A percentile compares a stretch with the other conserved stretches of the same genome.
Evolutionary conservation across 2,888 invertebrate species (phyloP).

Genomic region (Cantharis nigra): DNA sequence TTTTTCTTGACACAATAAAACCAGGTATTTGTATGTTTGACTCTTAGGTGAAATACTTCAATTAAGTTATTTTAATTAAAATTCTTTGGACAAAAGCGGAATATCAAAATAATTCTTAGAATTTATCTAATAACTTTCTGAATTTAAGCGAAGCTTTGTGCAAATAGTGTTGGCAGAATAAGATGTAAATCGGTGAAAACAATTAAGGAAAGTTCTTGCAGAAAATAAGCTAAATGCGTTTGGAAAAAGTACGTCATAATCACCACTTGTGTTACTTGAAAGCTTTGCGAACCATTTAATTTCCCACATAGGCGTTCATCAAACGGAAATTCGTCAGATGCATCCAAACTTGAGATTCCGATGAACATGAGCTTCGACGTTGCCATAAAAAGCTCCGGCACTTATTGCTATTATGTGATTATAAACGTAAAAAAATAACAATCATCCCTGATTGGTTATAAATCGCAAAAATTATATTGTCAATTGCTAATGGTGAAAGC

Average conservation of each 20-base stretch:
- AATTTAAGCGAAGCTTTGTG: not conserved
- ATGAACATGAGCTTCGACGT: not conserved
- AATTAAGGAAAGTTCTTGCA: not conserved
- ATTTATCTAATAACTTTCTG: not conserved
- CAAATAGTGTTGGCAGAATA: not conserved
- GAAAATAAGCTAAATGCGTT: not conserved
- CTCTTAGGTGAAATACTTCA: not conserved
- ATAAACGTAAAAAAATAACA: not conserved
- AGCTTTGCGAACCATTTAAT: not conserved
- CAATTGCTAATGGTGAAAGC: slow-evolving; percentile 17
- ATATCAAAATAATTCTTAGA: not conserved
- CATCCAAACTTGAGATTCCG: not conserved
- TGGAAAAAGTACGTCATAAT: not conserved
- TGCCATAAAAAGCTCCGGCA: not conserved
- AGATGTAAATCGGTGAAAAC: not conserved
- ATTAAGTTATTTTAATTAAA: not conserved
- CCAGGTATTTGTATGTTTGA: not conserved
- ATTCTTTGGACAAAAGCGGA: not conserved
- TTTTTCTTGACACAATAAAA: not conserved
- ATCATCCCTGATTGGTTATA: not conserved
- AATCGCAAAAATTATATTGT: slow-evolving; percentile 11
- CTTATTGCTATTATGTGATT: not conserved
- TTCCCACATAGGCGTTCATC: not conserved
- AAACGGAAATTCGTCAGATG: not conserved
- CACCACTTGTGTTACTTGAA: not conserved